Evolutionary conservation across 2,113 vertebrate genomes (phyloP), one percentile per base, ranked within the genome.

Genomic region (Scortum barcoo): DNA sequence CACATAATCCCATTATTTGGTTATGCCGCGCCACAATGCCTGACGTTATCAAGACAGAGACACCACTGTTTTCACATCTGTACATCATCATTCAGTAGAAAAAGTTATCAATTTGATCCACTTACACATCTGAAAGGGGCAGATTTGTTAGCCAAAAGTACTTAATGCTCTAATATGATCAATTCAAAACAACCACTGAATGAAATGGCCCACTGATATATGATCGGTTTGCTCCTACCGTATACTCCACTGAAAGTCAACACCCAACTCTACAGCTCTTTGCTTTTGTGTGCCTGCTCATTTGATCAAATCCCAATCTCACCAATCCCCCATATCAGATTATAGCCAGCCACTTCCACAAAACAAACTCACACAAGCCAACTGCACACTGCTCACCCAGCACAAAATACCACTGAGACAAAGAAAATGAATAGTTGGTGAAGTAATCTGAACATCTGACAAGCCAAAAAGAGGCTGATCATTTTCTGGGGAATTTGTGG

Each of bases 11-110:
- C 3, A 7, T 81, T 85, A 77, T 81, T 69, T 80, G 62, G 81
- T 86, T 72, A 85, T 38, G 72, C 80, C 8, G 8, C 14, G 62
- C 28, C 74, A 85, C 81, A 82, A 67, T 72, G 73, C 61, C 66
- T 69, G 74, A 86, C 51, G 76, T 86, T 80, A 84, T 88, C 28
- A 81, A 85, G 50, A 93, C 66, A 86, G 63, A 73, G 72, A 66
- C 13, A 3, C 26, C 57, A 75, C 70, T 84, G 87, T 89, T 63
- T 72, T 57, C 58, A 57, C 51, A 60, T 78, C 66, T 51, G 26
- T 9, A 26, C 38, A 50, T 11, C 12, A 12, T 36, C n/a, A 26
- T 26, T 65, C 38, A 54, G 20, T 7, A 17, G 16, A 40, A 61
- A 74, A 84, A 36, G 2, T 48, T 1, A 40, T 17, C 2, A 0